Evolutionary conservation across 2,113 vertebrate genomes (phyloP), one percentile per base, ranked within the genome.

Genomic region (Scomber scombrus): DNA sequence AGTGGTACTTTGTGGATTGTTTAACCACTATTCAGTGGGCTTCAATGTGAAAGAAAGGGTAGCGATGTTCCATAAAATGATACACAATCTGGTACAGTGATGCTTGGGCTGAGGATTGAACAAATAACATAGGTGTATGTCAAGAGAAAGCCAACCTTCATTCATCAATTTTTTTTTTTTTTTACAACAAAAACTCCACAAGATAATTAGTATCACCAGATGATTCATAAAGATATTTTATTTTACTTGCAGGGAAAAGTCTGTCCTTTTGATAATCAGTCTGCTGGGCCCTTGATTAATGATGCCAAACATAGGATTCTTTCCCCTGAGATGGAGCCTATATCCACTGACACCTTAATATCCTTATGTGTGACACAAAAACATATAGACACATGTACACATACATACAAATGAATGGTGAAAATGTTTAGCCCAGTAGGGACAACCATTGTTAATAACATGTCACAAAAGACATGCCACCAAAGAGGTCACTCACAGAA

Each of bases 341-440:
- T 66, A 78, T 81, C 60, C 78, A 67, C 49, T 61, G 68, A 76
- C 60, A 74, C 50, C 34, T 58, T 62, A 67, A 80, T 74, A 78
- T 58, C 62, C 51, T 26, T 34, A 34, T 34, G 31, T 34, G 31
- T 45, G 13, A 26, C 43, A 50, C 15, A 31, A 14, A 23, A 67
- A 70, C 26, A 51, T n/a, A 62, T 3, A 55, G 2, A 11, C 5
- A 21, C 3, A 14, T 2, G 50, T 4, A 31, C 9, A 21, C 15
- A 54, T 2, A 66, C 72, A 75, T 21, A 69, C 56, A 18, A 55
- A 29, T 23, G 1, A 7, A 7, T 18, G 18, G 51, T 55, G 23
- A 64, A 31, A 70, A n/a, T n/a, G n/a, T n/a, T n/a, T n/a, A n/a
- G n/a, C 83, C 46, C 63, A 82, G 63, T 54, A 73, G 78, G 46